Evolutionary conservation across 2,797 vertebrate species (phyloP), one percentile per base, ranked within the genome.

Genomic region (Clarias platycephalus): DNA sequence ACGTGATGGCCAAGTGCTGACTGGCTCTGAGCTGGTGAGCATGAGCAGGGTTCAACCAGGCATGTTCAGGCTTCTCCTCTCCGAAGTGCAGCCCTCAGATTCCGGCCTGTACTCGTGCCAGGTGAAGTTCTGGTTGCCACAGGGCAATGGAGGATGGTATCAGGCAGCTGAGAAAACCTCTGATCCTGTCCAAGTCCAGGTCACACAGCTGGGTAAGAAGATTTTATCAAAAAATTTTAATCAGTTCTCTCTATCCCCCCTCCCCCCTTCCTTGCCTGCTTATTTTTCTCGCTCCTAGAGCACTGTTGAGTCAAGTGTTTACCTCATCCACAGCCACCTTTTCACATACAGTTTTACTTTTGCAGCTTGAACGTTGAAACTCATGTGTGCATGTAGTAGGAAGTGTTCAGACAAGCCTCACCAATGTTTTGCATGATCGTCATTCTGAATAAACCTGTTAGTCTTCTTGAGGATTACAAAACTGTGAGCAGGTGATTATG

Each of bases 161-260:
- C 95, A 95, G 90, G 96, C 95, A 2, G 95, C 95, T 0, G 96
- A 98, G 90, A 95, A 93, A 82, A 94, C 81, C 0, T 98, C 98
- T 70, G 83, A 86, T 49, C 90, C 96, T 0, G 91, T 96, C 82
- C 86, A 76, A 0, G 96, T 98, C 87, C 90, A 92, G 37, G 96
- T 98, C 85, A 87, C 92, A 8, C 92, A 94, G 82, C 91, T 94
- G 85, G 95, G 98, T 98, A 87, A 97, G 97, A 31, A 40, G n/a
- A 22, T 71, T n/a, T 24, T 55, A 7, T 28, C 3, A 34, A 34
- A 34, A 34, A 34, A 34, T 72, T 31, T 13, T 13, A 53, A 22
- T 13, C 64, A 67, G 28, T 24, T 70, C 5, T 55, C 1, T 49
- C 40, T 18, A 2, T 81, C 64, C 55, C 49, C 15, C 2, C 0